Evolutionary conservation across 2,113 vertebrate species (phyloP).

Genomic region (Thamnaconus septentrionalis): DNA sequence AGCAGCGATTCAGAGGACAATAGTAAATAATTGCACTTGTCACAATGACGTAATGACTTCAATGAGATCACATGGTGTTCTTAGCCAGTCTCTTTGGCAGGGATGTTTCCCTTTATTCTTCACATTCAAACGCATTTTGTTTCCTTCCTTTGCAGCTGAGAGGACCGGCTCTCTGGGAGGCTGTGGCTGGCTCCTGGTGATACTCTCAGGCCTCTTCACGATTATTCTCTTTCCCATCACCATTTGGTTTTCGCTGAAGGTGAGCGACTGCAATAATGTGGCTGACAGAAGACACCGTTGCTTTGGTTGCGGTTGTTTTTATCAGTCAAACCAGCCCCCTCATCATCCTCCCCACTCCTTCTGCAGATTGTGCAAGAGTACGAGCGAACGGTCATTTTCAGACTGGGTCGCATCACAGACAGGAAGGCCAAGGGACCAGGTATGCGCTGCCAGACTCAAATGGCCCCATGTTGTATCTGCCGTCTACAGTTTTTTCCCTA

Average conservation of each 20-base stretch:
- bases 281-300: not conserved
- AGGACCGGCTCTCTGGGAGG: conserved; percentile 70
- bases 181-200: conserved; percentile 82
- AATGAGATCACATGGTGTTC: too few relatives aligned
- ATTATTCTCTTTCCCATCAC: conserved; percentile 81
- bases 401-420: conserved; percentile 82
- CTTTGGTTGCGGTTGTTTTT: not conserved
- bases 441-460: conserved; percentile 38
- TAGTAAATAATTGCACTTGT: not conserved
- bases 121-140: not conserved
- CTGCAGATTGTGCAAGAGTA: conserved; percentile 88
- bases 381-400: conserved; percentile 87
- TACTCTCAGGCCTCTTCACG: conserved; percentile 76
- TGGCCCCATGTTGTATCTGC: not conserved
- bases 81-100: too few relatives aligned
- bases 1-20: not conserved
- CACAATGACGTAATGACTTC: too few relatives aligned
- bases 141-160: conserved; percentile 63
- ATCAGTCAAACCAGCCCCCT: too few relatives aligned
- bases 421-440: conserved; percentile 88
- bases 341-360: not conserved
- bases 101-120: not conserved
- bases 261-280: conserved; percentile 46
- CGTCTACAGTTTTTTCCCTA: not conserved
- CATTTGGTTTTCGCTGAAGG: conserved; percentile 87